A percentile compares a stretch with the other conserved stretches of the same genome.
Conservation (phyloP, 2,888 invertebrate genomes). For the Nysson spinosus region DNA sequence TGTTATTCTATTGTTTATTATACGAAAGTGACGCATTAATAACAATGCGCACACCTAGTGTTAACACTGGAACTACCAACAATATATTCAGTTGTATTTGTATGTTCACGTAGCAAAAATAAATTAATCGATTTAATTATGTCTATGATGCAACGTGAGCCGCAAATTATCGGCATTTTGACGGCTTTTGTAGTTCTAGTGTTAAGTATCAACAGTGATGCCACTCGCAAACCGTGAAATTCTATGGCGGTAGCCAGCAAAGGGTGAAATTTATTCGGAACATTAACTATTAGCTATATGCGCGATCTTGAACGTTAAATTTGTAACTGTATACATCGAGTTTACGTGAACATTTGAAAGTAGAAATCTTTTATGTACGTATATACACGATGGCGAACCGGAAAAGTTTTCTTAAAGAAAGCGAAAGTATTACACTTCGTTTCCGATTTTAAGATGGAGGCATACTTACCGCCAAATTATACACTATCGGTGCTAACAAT, state of each 20-base stretch:
- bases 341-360: slow-evolving; percentile 31
- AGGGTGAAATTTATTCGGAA: background rate
- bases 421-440: slow-evolving; percentile 20
- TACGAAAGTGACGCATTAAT: too few species aligned
- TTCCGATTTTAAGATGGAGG: slow-evolving; percentile 8
- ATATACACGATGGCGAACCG: slow-evolving; percentile 18
- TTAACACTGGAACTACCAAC: too few species aligned
- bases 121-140: too few species aligned
- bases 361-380: slow-evolving; percentile 13
- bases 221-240: too few species aligned
- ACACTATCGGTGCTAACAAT: background rate
- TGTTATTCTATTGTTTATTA: too few species aligned
- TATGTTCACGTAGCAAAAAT: too few species aligned
- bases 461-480: background rate
- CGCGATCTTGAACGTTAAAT: background rate
- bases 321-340: slow-evolving; percentile 4
- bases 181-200: too few species aligned
- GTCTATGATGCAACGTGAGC: too few species aligned
- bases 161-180: too few species aligned
- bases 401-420: slow-evolving; percentile 28
- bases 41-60: too few species aligned
- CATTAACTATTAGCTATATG: background rate
- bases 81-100: too few species aligned
- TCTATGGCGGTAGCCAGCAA: background rate
- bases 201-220: too few species aligned